A percentile compares a stretch with the other conserved stretches of the same genome.
Conservation (phyloP, 1,140 invertebrate genomes). For the Argopecten irradians region DNA sequence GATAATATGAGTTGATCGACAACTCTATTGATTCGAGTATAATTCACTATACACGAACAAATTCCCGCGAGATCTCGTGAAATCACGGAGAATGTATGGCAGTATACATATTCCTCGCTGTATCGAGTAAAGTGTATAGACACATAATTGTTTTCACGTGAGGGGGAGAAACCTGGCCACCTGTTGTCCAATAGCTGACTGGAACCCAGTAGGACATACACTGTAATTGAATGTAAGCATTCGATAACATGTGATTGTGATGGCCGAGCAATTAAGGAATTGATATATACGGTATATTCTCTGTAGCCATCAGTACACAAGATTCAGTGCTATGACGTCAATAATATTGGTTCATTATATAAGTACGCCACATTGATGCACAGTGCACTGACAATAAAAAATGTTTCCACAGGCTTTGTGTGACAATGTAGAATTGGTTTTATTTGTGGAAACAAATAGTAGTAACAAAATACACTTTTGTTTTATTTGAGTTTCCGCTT, state of each 20-base stretch:
- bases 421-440: too few species aligned
- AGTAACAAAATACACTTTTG: too few species aligned
- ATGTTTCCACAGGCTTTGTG: too few species aligned
- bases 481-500: too few species aligned
- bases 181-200: neutral
- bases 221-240: constrained; percentile 9
- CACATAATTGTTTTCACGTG: neutral
- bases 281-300: neutral
- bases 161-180: neutral
- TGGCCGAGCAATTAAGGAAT: neutral
- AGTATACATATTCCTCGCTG: neutral
- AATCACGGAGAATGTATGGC: neutral
- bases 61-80: constrained; percentile 13
- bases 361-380: too few species aligned
- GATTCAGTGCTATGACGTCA: too few species aligned
- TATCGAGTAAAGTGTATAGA: neutral
- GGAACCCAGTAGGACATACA: neutral
- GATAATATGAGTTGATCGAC: neutral
- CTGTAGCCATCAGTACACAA: neutral
- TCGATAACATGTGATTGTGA: neutral
- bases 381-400: too few species aligned
- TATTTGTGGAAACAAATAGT: too few species aligned
- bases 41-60: neutral
- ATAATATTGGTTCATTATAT: too few species aligned
- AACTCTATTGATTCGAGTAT: neutral